phyloP scores from a whole-genome alignment of 2,888 invertebrate genomes.

The Acleris emargana region DNA sequence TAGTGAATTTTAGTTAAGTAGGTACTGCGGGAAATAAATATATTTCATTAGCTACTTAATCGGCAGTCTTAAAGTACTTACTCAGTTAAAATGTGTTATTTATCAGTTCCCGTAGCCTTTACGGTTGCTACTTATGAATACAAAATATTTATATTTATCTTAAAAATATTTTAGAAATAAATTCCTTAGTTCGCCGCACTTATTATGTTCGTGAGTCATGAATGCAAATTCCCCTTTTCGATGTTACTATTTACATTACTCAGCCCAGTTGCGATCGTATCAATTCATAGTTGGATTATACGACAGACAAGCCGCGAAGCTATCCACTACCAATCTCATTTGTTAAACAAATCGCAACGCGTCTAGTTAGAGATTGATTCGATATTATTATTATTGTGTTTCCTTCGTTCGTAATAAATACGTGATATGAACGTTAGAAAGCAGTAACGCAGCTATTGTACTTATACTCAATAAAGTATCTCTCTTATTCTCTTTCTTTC shows the following conservation, averaged over 20 bases:
- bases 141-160: neutral
- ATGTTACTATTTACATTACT: conserved; percentile 46
- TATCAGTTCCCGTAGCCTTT: too few relatives aligned
- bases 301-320: conserved; percentile 24
- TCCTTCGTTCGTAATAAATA: too few relatives aligned
- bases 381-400: neutral
- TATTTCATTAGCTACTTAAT: neutral
- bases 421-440: too few relatives aligned
- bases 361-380: neutral
- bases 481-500: too few relatives aligned
- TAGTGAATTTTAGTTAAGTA: conserved; percentile 32
- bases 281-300: conserved; percentile 32
- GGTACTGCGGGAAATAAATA: conserved; percentile 18
- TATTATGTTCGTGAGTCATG: conserved; percentile 45
- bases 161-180: neutral
- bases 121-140: neutral
- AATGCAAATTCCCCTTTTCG: conserved; percentile 44
- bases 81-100: too few relatives aligned
- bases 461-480: too few relatives aligned
- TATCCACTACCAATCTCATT: conserved; percentile 23
- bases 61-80: neutral
- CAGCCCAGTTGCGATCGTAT: conserved; percentile 23
- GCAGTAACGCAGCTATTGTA: too few relatives aligned
- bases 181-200: neutral
- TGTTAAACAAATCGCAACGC: conserved; percentile 20